phyloP scores from a whole-genome alignment of 2,113 vertebrate genomes.

The Odocoileus hemionus region DNA sequence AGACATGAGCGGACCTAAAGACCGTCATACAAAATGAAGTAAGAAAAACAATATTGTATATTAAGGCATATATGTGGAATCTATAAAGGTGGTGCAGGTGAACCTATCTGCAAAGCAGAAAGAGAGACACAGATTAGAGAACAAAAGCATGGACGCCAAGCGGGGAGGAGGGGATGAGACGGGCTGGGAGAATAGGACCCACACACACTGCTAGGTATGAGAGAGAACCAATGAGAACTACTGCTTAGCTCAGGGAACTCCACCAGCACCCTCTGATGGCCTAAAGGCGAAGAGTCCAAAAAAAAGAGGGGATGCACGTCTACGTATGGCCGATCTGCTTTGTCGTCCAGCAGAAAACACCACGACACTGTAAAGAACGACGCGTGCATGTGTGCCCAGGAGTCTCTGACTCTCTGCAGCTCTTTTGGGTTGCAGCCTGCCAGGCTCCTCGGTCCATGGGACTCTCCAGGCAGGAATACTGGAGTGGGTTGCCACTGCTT shows the following conservation, averaged over 20 bases:
- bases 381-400: fast-evolving
- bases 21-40: not conserved
- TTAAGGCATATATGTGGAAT: not conserved
- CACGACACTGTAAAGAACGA: not conserved
- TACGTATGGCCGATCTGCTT: not conserved
- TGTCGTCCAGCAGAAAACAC: not conserved
- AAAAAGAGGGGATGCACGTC: not conserved
- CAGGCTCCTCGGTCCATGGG: not conserved
- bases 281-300: not conserved
- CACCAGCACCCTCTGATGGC: not conserved
- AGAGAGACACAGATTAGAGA: not conserved
- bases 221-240: not conserved
- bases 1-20: not conserved
- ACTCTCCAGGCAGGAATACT: not conserved
- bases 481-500: not conserved
- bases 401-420: not conserved
- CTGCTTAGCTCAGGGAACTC: not conserved
- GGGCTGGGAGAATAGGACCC: fast-evolving
- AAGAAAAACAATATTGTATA: not conserved
- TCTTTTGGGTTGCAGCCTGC: not conserved
- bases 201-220: not conserved
- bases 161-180: not conserved
- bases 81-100: not conserved
- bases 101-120: not conserved
- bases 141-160: not conserved